Evolutionary conservation across 2,888 invertebrate genomes (phyloP).

Genomic region (Himalopsyche anomala): DNA sequence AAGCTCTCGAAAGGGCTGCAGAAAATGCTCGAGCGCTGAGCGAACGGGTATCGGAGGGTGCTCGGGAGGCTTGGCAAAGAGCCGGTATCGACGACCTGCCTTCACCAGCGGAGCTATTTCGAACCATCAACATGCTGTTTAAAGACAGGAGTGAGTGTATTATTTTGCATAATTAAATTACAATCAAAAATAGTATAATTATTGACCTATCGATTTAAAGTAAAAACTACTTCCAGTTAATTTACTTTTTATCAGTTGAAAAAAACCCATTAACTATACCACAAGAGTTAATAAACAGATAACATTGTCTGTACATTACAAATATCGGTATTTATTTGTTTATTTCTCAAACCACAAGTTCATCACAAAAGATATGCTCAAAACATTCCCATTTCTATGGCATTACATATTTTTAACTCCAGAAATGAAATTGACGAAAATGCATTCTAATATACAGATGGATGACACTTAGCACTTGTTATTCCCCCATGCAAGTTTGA

Average conservation of each 20-base stretch:
- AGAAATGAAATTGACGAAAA: no score
- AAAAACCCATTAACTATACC: no score
- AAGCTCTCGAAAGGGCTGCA: constrained; percentile 55
- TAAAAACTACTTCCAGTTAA: neutral
- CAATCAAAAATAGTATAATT: neutral
- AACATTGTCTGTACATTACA: no score
- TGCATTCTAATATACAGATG: no score
- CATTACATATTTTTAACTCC: no score
- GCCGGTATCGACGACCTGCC: constrained; percentile 61
- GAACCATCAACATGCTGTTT: constrained; percentile 68
- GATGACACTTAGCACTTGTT: no score
- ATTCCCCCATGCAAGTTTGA: no score
- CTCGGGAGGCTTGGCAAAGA: constrained; percentile 57
- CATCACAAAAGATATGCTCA: no score
- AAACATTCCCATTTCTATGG: no score
- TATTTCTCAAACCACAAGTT: no score
- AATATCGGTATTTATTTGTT: no score
- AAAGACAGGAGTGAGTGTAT: constrained; percentile 71
- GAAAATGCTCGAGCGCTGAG: constrained; percentile 52
- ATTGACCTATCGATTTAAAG: neutral
- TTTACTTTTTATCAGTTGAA: neutral
- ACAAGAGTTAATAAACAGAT: no score
- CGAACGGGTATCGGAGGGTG: constrained; percentile 51
- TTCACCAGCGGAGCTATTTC: constrained; percentile 57
- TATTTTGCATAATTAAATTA: constrained; percentile 10